Evolutionary conservation across 2,888 invertebrate species (phyloP), one percentile per base, ranked within the genome.

Genomic region (Timema podura): DNA sequence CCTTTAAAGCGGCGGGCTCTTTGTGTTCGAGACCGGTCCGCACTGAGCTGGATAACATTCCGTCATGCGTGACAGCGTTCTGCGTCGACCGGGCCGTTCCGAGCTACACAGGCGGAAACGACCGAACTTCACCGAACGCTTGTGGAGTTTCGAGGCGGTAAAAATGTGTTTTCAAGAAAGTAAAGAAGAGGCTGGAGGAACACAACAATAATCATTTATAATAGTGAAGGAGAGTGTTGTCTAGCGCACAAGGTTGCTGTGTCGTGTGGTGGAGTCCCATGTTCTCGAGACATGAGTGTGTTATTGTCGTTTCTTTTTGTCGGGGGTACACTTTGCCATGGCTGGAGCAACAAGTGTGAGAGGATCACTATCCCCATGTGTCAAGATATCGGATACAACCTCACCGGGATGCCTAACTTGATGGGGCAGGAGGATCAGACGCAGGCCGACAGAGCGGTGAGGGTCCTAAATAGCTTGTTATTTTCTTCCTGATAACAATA

Each of bases 371-470:
- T 92, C 71, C 89, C 91, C 64, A 85, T 91, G 81, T 95, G 95
- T 80, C 88, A 89, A 80, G 91, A 91, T 77, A 84, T 95, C 79
- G 89, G 91, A 76, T 95, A 95, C 83, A 94, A 94, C 82, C 88
- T 90, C 83, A 95, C 95, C 46, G 87, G 88, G 48, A 90, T 94
- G 91, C 95, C 95, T 67, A 95, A 95, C 83, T 86, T 92, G 73
- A 87, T 93, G 81, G 92, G 91, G 2, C 92, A 95, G 80, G 85
- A 85, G 73, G 89, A 89, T 79, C 94, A 94, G 82, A 86, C 89
- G 76, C 91, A 92, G 78, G 93, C 94, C 68, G 91, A 91, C 78
- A 85, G 89, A 78, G 89, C 88, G 86, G 91, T 93, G 83, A 88
- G 84, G 76, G 79, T 80, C 10, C 15, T 13, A n/a, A 13, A n/a